These are phyloP conservation scores for Onychostruthus taczanowskii DNA, from an alignment of 2,113 vertebrate species.

Conservation along the genomic window DNA sequence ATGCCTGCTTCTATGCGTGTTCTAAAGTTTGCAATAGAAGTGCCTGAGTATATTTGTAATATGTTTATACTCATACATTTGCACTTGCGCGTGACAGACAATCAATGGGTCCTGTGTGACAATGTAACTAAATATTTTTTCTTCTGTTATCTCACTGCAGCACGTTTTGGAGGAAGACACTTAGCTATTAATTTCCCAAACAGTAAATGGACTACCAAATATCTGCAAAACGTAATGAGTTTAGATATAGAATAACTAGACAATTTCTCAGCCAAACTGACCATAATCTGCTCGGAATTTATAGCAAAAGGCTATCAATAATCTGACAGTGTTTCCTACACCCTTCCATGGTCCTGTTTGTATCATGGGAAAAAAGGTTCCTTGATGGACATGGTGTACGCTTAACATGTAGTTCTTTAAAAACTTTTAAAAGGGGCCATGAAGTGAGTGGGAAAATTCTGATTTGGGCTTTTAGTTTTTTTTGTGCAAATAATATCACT, in stretches of 20 bases:
- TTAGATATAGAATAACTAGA: neutral
- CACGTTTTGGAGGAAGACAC: neutral
- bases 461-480: neutral
- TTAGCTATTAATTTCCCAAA: neutral
- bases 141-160: neutral
- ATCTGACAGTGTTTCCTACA: neutral
- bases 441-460: neutral
- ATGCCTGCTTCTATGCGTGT: neutral
- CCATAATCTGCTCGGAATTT: neutral
- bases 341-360: neutral
- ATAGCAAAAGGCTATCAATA: neutral
- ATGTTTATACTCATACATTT: neutral
- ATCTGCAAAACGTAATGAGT: neutral
- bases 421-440: neutral
- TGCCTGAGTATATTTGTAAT: neutral
- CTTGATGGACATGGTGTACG: neutral
- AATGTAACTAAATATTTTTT: neutral
- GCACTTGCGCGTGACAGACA: neutral
- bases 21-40: neutral
- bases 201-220: neutral
- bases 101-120: neutral
- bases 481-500: neutral
- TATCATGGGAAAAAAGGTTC: neutral
- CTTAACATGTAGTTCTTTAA: neutral
- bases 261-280: neutral